Evolutionary conservation across 2,888 invertebrate species (phyloP).

Genomic region (Galerucella calmariensis): DNA sequence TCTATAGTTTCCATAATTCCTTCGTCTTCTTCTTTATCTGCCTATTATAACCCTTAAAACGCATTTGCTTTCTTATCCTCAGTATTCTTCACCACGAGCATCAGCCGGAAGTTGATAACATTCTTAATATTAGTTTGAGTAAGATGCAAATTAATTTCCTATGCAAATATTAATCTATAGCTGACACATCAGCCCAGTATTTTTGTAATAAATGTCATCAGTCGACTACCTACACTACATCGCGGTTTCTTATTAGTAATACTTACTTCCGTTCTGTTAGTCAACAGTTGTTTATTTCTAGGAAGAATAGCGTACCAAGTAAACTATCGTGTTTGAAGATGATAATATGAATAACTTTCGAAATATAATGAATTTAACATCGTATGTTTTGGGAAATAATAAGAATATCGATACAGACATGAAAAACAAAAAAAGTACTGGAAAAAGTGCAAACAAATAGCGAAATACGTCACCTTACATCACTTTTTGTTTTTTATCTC

Average conservation of each 20-base stretch:
- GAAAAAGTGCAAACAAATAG: background rate
- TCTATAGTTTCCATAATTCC: too few species aligned
- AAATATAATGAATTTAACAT: too few species aligned
- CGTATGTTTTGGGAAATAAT: too few species aligned
- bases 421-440: background rate
- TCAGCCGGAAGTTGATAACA: background rate
- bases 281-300: conserved; percentile 2
- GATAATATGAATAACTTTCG: background rate
- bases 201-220: background rate
- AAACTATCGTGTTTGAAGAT: background rate
- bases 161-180: background rate
- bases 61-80: background rate
- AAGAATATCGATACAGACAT: too few species aligned
- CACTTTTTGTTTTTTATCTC: background rate
- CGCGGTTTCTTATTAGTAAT: background rate
- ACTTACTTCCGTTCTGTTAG: background rate
- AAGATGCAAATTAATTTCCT: background rate
- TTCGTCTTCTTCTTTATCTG: too few species aligned
- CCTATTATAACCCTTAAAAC: background rate
- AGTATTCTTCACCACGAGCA: background rate
- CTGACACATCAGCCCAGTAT: background rate
- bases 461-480: background rate
- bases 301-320: background rate
- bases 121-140: background rate
- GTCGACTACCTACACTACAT: background rate